A percentile compares a stretch with the other conserved stretches of the same genome.
Conservation (phyloP, 2,113 vertebrate genomes). For the Anseranas semipalmata region DNA sequence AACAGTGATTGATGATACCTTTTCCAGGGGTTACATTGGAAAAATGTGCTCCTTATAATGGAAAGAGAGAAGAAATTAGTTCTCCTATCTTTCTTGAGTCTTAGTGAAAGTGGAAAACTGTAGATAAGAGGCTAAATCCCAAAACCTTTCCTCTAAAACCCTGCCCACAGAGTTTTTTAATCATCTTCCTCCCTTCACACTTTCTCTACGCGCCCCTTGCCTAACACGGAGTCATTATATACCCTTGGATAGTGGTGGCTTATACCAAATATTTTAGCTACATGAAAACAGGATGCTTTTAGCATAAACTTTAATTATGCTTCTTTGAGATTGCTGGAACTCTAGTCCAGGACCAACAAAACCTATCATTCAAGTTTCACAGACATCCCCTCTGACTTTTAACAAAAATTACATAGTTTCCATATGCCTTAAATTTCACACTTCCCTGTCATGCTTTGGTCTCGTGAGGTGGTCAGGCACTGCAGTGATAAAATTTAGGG, state of each 20-base stretch:
- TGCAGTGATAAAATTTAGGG: neutral
- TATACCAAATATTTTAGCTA: neutral
- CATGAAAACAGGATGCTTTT: neutral
- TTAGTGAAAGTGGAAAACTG: conserved; percentile 19
- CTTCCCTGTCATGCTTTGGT: neutral
- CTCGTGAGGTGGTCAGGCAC: neutral
- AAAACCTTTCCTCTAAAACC: neutral
- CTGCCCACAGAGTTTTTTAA: neutral
- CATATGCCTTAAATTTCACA: neutral
- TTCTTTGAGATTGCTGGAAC: neutral
- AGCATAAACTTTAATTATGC: neutral
- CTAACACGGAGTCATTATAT: neutral
- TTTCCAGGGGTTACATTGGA: conserved; percentile 63
- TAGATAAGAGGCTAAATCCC: conserved; percentile 37
- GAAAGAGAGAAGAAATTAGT: conserved; percentile 62
- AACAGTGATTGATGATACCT: conserved; percentile 66
- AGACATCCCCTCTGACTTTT: neutral
- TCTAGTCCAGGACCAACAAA: neutral
- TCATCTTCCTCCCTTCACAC: neutral
- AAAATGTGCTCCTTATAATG: conserved; percentile 58
- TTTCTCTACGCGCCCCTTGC: neutral
- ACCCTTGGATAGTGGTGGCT: neutral
- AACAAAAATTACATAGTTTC: neutral
- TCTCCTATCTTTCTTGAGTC: conserved; percentile 34
- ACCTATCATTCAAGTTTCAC: neutral